Conservation (phyloP, 1,140 invertebrate species). For the Pseudomyrmex gracilis region DNA sequence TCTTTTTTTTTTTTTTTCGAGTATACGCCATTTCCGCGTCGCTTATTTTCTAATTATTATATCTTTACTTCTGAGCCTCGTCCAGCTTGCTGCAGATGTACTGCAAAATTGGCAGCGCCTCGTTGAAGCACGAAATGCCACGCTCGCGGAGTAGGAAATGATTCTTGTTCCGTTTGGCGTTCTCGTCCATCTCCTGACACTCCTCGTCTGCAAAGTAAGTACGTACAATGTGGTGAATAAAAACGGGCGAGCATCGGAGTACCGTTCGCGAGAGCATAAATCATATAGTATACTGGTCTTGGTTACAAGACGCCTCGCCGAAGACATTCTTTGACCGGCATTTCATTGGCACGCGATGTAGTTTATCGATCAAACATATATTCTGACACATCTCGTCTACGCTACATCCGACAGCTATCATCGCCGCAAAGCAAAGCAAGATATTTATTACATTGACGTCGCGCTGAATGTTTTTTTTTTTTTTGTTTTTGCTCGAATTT, state of each 20-base stretch:
- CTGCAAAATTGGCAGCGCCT: conserved; percentile 95
- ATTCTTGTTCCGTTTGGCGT: conserved; percentile 87
- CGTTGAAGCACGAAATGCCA: conserved; percentile 94
- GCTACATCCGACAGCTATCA: background rate
- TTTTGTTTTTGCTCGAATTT: background rate
- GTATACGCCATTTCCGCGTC: background rate
- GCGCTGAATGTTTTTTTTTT: background rate
- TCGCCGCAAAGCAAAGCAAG: background rate
- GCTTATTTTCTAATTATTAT: background rate
- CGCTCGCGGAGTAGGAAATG: conserved; percentile 85
- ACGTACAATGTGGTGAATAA: conserved; percentile 15
- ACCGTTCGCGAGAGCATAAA: background rate
- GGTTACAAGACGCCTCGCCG: background rate
- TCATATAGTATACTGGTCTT: background rate
- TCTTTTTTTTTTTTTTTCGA: no score
- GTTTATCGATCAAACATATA: conserved; percentile 70
- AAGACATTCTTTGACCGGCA: conserved; percentile 23
- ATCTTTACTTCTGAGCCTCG: conserved; percentile 90
- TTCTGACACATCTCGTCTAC: background rate
- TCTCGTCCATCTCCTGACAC: conserved; percentile 90
- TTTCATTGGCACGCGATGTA: conserved; percentile 40
- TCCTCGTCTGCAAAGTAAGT: conserved; percentile 88
- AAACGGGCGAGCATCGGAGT: background rate
- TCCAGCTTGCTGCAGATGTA: conserved; percentile 94
- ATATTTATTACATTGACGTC: background rate